phyloP scores from a whole-genome alignment of 2,113 vertebrate genomes.

The Gavia stellata region DNA sequence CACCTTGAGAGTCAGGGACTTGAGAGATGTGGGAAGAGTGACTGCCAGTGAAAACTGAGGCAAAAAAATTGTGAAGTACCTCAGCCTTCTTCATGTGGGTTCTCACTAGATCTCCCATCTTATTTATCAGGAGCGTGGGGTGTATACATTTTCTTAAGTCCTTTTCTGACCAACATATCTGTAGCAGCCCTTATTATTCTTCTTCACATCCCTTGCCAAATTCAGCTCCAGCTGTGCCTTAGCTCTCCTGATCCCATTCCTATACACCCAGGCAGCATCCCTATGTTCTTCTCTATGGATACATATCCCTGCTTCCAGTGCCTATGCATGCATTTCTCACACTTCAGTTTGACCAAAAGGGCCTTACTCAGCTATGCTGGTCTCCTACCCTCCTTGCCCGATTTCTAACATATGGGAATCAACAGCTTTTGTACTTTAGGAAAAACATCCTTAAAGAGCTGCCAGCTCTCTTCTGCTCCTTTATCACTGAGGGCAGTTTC shows the following conservation, averaged over 20 bases:
- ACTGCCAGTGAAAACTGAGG: not conserved
- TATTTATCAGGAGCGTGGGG: accelerated
- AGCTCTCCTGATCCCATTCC: not conserved
- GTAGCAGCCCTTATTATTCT: not conserved
- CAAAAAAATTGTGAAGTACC: not conserved
- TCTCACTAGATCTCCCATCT: not conserved
- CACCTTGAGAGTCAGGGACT: not conserved
- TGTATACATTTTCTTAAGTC: not conserved
- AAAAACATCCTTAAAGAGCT: not conserved
- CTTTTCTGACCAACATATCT: not conserved
- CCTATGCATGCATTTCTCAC: not conserved
- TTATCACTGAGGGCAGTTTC: not conserved
- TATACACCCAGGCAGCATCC: not conserved
- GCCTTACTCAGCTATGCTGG: not conserved
- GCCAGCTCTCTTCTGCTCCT: not conserved
- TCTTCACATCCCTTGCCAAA: not conserved
- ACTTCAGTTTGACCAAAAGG: not conserved
- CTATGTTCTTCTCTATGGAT: not conserved
- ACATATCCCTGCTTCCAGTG: not conserved
- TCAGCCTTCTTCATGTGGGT: not conserved
- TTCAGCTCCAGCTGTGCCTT: not conserved
- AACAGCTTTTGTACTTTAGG: not conserved
- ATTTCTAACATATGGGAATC: not conserved
- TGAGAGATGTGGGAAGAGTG: not conserved
- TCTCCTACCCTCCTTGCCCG: not conserved